Base-by-base conservation (phyloP, 2,888 invertebrate species). In the Agrochola lychnidis region DNA sequence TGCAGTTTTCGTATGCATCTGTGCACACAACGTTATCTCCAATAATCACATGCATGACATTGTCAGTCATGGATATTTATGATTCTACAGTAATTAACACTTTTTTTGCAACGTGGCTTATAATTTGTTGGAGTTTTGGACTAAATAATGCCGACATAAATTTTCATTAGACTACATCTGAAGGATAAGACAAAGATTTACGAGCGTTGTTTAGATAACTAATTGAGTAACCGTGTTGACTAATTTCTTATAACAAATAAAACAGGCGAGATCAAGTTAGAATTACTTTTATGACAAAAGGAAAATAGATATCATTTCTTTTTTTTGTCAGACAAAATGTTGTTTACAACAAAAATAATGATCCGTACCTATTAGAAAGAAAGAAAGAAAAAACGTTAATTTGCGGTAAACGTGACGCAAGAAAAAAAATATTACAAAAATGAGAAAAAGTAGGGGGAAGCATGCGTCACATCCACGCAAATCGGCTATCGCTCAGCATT, bases 101-200 rank as follows among this genome's bases (percentile, higher is more conserved):
- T 74, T 77, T 45, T 73, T 82, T 80, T 59, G 48, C 25, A 53
- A 68, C 76, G 59, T 77, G 67, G 45, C 75, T 56, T 22, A 53
- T 61, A 77, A 82, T 85, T 85, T 78, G 68, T 67, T 77, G 36
- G 74, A 78, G 77, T 84, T 86, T 80, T 36, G 77, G 67, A 78
- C 70, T 76, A 77, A 84, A 85, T 78, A 79, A 83, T 74, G 78
- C 77, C 78, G 61, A 78, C 84, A 83, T 89, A 85, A 89, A 88
- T 89, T 88, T 87, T 89, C 87, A 87, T 89, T 88, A 88, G 77
- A 74, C 81, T 82, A 66, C 79, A 82, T 77, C 83, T 84, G 84
- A 85, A 83, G 88, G 76, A 77, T 83, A 78, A 81, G 80, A 84
- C 83, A 80, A 86, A 78, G 87, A 88, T 89, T 89, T 89, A 89